Evolutionary conservation across 2,797 vertebrate genomes (phyloP).

Genomic region (Coilia nasus): DNA sequence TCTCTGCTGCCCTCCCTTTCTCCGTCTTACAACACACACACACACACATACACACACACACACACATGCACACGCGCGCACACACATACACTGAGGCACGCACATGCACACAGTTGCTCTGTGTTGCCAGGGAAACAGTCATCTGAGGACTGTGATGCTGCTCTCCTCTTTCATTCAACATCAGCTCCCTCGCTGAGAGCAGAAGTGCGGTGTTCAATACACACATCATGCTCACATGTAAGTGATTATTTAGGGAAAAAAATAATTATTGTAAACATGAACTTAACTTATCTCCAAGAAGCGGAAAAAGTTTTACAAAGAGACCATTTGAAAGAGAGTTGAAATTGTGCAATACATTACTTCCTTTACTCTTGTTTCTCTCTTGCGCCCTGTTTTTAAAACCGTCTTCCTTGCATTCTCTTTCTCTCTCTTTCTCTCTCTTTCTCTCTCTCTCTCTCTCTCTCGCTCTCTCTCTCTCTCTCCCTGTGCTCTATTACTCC

Average conservation of each 20-base stretch:
- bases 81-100: too few species aligned
- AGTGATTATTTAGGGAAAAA: constrained; percentile 75
- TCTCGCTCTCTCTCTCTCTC: too few species aligned
- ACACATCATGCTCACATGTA: constrained; percentile 69
- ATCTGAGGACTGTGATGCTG: constrained; percentile 78
- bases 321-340: not conserved
- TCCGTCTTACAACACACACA: not conserved
- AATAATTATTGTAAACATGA: constrained; percentile 27
- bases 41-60: not conserved
- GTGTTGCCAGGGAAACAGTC: constrained; percentile 82
- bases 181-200: constrained; percentile 46
- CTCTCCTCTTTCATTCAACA: constrained; percentile 77
- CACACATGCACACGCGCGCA: not conserved
- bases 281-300: not conserved
- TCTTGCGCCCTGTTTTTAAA: too few species aligned
- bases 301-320: not conserved
- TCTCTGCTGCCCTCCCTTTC: constrained; percentile 37
- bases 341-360: too few species aligned
- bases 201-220: constrained; percentile 52
- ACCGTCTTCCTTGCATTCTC: too few species aligned
- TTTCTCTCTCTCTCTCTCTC: too few species aligned
- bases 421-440: too few species aligned
- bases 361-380: too few species aligned
- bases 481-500: too few species aligned
- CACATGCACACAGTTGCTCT: constrained; percentile 68